Conservation (phyloP, 2,888 invertebrate genomes). For the Drosophila diplacantha region DNA sequence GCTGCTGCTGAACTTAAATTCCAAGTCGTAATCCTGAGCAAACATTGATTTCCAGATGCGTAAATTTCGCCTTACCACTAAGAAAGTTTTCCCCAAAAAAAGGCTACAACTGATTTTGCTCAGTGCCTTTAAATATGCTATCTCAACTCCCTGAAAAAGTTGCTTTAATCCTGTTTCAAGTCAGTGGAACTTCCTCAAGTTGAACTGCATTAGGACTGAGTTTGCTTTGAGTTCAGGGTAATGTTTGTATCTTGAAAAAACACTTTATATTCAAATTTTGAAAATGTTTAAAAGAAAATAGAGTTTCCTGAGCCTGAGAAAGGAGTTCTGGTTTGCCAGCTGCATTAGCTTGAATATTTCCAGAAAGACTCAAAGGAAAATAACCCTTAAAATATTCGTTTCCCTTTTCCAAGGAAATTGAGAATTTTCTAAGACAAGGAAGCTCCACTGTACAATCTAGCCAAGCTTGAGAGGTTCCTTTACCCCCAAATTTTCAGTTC, state of each 20-base stretch:
- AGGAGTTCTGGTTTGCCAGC: no score
- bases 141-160: neutral
- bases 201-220: neutral
- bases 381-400: neutral
- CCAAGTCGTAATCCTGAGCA: constrained; percentile 5
- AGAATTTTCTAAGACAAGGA: neutral
- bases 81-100: neutral
- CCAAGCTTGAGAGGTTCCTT: neutral
- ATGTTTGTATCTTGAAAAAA: no score
- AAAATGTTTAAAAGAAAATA: neutral
- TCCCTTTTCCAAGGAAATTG: neutral
- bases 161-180: constrained; percentile 5
- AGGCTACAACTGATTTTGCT: neutral
- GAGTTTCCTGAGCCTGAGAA: neutral
- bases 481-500: constrained; percentile 1
- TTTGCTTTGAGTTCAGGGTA: neutral
- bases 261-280: no score
- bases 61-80: neutral
- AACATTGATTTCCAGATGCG: constrained; percentile 13
- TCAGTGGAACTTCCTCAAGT: neutral
- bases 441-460: constrained; percentile 11
- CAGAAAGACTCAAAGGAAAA: neutral
- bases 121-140: constrained; percentile 7
- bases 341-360: no score
- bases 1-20: constrained; percentile 18